Base-by-base conservation (phyloP, 2,113 vertebrate species). In the Otolemur garnettii region DNA sequence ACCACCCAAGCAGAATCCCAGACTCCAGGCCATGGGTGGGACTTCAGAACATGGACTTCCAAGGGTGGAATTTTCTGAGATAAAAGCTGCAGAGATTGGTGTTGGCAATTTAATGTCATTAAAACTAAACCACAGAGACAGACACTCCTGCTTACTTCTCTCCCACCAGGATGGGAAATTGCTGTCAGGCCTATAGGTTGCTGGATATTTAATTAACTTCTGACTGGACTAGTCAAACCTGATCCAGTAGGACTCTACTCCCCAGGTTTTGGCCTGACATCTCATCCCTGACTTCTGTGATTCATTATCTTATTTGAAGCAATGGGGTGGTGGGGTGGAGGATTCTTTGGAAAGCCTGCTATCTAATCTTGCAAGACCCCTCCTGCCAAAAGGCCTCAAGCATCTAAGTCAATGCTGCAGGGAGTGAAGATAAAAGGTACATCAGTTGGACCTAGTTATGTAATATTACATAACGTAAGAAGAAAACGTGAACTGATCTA, bases 1-100 rank as follows among this genome's bases (percentile, higher is more conserved):
- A 26, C 92, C 94, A 94, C 85, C 96, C 96, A 97, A 85, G 92
- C 75, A 72, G 90, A 83, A 87, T 55, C 45, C 89, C 82, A 93
- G 83, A 93, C 87, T 90, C 53, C 66, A 83, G 57, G 18, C 74
- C 62, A 10, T 35, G 62, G 68, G 59, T 74, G 53, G 50, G 69
- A 68, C 53, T 45, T 15, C 64, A 71, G 68, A 75, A 59, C 35
- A 22, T 68, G 59, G n/a, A 42, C 69, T 92, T 93, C 62, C 24
- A 68, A 93, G 33, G 87, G 89, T 83, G 42, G 78, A 64, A 21
- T 66, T 68, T 87, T 91, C 50, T 45, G 53, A 97, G 89, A 93
- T 94, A 88, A 93, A 93, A 82, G 62, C 92, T 83, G 11, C 33
- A 35, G 30, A 91, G 75, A 96, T 38, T 53, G 64, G 69, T 86